These are phyloP conservation scores for Hippocampus kuda DNA, from an alignment of 2,797 vertebrate genomes.

Conservation along the genomic window DNA sequence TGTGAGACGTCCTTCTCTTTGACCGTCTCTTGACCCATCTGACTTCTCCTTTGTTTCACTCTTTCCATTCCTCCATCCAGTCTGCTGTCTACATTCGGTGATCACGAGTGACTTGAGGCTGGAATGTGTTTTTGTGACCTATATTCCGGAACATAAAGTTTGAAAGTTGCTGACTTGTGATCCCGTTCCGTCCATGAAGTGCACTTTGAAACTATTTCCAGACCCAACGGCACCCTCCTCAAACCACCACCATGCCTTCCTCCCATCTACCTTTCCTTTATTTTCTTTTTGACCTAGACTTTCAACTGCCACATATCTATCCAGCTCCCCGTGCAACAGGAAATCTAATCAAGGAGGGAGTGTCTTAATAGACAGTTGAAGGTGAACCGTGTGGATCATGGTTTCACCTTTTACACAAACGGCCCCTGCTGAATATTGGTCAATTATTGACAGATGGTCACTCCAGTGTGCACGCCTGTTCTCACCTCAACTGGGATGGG, in stretches of 20 bases:
- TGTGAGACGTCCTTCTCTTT: too few relatives aligned
- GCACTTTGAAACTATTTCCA: neutral
- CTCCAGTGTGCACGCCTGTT: too few relatives aligned
- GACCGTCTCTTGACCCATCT: too few relatives aligned
- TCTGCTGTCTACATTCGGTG: constrained; percentile 12
- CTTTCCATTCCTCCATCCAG: neutral
- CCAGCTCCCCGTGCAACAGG: constrained; percentile 29
- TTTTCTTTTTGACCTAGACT: constrained; percentile 22
- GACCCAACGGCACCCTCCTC: constrained; percentile 4
- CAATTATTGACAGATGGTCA: too few relatives aligned
- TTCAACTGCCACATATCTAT: constrained; percentile 19
- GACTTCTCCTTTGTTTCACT: neutral
- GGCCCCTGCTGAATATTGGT: too few relatives aligned
- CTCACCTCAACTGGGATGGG: too few relatives aligned
- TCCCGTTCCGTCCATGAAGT: neutral
- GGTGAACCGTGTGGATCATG: constrained; percentile 4
- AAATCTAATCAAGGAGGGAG: constrained; percentile 52
- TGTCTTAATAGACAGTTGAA: constrained; percentile 27
- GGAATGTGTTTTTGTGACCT: constrained; percentile 50
- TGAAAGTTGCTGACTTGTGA: constrained; percentile 14
- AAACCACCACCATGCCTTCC: neutral
- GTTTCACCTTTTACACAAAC: neutral
- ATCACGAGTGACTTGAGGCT: neutral
- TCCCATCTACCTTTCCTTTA: constrained; percentile 1
- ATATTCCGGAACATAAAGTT: constrained; percentile 21